phyloP scores from a whole-genome alignment of 2,113 vertebrate species.

The Xiphophorus hellerii region DNA sequence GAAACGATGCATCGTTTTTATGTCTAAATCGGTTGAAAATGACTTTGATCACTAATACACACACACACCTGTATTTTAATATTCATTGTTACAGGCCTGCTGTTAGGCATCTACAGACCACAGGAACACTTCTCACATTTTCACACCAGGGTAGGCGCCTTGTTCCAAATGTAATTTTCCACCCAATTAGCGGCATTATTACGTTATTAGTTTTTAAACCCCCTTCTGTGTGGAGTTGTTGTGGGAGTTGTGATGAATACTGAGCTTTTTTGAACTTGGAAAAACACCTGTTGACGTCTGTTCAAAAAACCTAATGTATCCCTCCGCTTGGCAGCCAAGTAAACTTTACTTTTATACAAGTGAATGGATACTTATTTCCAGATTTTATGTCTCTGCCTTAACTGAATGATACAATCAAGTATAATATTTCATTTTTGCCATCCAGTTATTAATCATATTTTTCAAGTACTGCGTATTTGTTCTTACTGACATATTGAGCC shows the following conservation, averaged over 20 bases:
- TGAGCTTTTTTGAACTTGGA: conserved; percentile 31
- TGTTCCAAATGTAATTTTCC: conserved; percentile 59
- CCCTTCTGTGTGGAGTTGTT: conserved; percentile 7
- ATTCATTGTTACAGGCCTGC: conserved; percentile 14
- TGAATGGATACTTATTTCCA: background rate
- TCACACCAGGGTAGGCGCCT: conserved; percentile 39
- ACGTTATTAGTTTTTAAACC: conserved; percentile 20
- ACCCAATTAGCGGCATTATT: conserved; percentile 52
- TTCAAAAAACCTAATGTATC: too few relatives aligned
- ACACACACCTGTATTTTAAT: background rate
- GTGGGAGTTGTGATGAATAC: conserved; percentile 26
- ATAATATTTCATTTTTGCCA: too few relatives aligned
- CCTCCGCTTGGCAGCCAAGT: background rate
- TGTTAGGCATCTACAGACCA: conserved; percentile 9
- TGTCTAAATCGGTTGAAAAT: background rate
- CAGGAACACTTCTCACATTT: conserved; percentile 24
- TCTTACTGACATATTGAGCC: background rate
- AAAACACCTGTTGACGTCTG: conserved; percentile 44
- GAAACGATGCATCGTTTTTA: too few relatives aligned
- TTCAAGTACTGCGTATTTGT: background rate
- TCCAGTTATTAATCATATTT: background rate
- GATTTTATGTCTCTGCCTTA: background rate
- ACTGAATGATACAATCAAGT: background rate
- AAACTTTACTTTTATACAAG: background rate
- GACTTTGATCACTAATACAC: background rate